Evolutionary conservation across 2,888 invertebrate genomes (phyloP).

Genomic region (Nysson spinosus): DNA sequence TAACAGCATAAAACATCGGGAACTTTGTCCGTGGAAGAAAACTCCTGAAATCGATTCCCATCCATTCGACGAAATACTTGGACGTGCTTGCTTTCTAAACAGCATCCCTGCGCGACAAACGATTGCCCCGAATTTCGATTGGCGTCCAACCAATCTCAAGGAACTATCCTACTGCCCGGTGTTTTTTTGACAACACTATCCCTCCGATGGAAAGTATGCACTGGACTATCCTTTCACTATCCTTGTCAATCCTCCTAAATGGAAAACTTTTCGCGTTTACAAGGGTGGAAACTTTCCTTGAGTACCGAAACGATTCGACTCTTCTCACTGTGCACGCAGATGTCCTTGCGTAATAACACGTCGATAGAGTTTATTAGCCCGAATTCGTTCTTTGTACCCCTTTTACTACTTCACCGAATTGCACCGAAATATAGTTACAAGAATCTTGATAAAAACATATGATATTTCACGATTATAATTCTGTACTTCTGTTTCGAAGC

Average conservation of each 20-base stretch:
- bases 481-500: too few species aligned
- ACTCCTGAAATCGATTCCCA: constrained; percentile 61
- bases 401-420: not conserved
- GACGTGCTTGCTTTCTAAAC: constrained; percentile 53
- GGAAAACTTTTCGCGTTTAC: constrained; percentile 37
- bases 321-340: not conserved
- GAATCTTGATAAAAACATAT: too few species aligned
- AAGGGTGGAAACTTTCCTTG: constrained; percentile 18
- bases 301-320: not conserved
- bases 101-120: constrained; percentile 31
- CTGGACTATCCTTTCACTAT: constrained; percentile 4
- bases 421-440: too few species aligned
- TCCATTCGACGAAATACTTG: constrained; percentile 44
- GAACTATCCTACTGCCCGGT: constrained; percentile 19
- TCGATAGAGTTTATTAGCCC: constrained; percentile 13
- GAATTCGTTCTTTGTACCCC: not conserved
- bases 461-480: too few species aligned
- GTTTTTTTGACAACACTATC: constrained; percentile 29
- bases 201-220: constrained; percentile 36
- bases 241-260: constrained; percentile 11
- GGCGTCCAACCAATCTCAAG: constrained; percentile 48
- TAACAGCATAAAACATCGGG: too few species aligned
- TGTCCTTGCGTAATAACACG: constrained; percentile 29
- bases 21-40: not conserved
- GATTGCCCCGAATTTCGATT: constrained; percentile 28